Percentiles rank a stretch among this genome's conserved stretches.
phyloP scores from a whole-genome alignment of 23 tunicate species.

The Trididemnum clinides region DNA sequence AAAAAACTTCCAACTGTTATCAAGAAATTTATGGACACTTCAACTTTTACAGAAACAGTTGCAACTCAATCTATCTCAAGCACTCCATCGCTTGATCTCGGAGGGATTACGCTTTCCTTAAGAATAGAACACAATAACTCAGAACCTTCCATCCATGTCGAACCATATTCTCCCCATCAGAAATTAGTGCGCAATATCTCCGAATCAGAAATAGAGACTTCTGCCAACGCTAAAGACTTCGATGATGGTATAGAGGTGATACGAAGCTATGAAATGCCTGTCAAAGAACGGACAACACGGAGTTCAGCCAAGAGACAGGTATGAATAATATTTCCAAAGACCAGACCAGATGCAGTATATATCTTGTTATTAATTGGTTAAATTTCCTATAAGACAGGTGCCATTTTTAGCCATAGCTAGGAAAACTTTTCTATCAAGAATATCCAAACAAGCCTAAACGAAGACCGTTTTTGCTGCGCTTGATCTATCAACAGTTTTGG shows the following conservation, averaged over 20 bases:
- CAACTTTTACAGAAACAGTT: not conserved
- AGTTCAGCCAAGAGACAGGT: not conserved
- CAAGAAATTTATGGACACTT: not conserved
- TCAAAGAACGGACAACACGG: not conserved
- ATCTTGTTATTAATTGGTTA: too few species aligned
- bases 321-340: too few species aligned
- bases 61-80: not conserved
- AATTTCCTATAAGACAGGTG: too few species aligned
- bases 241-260: constrained; percentile 68
- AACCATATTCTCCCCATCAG: not conserved
- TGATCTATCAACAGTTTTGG: too few species aligned
- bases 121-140: constrained; percentile 19
- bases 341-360: too few species aligned
- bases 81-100: constrained; percentile 9
- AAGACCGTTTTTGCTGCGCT: too few species aligned
- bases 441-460: too few species aligned
- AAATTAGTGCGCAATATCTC: not conserved
- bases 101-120: constrained; percentile 43
- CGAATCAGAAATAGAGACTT: not conserved
- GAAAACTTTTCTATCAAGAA: too few species aligned
- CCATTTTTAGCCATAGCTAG: too few species aligned
- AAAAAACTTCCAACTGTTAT: not conserved
- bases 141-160: not conserved
- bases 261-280: constrained; percentile 49
- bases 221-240: not conserved